Evolutionary conservation across 2,888 invertebrate species (phyloP).

Genomic region (Lasioglossum leucozonium): DNA sequence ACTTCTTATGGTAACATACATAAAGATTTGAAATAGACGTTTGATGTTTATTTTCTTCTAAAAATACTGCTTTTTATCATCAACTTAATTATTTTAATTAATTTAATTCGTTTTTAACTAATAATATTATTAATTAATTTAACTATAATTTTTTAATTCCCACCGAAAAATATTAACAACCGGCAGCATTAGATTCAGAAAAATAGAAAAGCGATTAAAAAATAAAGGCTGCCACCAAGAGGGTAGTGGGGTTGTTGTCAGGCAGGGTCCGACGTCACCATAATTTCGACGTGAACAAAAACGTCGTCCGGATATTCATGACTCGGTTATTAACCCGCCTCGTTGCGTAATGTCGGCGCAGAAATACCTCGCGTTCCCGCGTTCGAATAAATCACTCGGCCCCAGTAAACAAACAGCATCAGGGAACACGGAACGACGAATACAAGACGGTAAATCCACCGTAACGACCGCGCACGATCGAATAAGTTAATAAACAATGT

Average conservation of each 20-base stretch:
- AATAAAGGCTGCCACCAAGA: background rate
- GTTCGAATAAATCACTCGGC: conserved; percentile 20
- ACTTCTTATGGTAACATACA: background rate
- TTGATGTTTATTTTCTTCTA: background rate
- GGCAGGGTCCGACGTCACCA: conserved; percentile 56
- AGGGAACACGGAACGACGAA: background rate
- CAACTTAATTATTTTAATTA: background rate
- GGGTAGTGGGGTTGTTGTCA: conserved; percentile 48
- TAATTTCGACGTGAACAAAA: conserved; percentile 70
- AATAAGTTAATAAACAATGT: conserved; percentile 11
- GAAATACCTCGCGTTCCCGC: conserved; percentile 29
- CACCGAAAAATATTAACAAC: background rate
- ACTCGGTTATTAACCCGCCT: conserved; percentile 71
- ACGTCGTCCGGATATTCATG: conserved; percentile 67
- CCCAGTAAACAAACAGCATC: conserved; percentile 8
- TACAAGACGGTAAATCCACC: background rate
- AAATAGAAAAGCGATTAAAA: background rate
- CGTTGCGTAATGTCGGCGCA: conserved; percentile 41
- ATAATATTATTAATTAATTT: too few species aligned
- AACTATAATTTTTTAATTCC: too few species aligned
- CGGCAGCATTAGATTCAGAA: background rate
- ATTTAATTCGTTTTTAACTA: background rate
- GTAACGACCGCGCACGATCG: background rate
- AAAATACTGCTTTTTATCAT: background rate
- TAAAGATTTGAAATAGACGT: background rate